Conservation (phyloP, 2,797 vertebrate genomes). For the Urophycis tenuis region DNA sequence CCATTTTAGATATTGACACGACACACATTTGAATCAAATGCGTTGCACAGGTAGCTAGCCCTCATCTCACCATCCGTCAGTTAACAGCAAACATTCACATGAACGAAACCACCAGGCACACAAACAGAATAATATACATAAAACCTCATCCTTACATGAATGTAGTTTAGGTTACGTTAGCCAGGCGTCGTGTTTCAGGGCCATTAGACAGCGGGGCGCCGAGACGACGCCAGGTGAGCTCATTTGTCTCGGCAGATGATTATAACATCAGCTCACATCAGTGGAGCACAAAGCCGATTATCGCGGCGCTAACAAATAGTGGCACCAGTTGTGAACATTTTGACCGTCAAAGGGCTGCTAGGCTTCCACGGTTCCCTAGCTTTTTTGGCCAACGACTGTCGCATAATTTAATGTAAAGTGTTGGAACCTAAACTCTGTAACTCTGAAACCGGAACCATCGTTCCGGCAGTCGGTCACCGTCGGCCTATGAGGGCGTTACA, state of each 20-base stretch:
- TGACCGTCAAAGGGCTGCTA: not conserved
- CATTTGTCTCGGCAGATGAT: not conserved
- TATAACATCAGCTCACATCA: too few species aligned
- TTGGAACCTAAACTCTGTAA: not conserved
- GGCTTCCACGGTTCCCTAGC: not conserved
- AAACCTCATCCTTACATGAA: not conserved
- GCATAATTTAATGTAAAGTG: not conserved
- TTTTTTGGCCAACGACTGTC: not conserved
- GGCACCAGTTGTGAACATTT: too few species aligned
- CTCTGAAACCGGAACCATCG: not conserved
- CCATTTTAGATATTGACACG: too few species aligned
- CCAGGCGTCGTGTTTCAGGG: not conserved
- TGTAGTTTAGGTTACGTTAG: not conserved
- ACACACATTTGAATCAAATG: not conserved
- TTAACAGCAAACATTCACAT: not conserved
- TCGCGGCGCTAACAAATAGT: too few species aligned
- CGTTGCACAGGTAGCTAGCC: not conserved
- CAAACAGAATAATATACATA: not conserved
- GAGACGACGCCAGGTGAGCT: not conserved
- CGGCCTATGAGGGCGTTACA: too few species aligned
- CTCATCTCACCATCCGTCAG: not conserved
- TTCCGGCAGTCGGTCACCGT: too few species aligned
- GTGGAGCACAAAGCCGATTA: too few species aligned
- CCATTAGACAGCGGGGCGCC: not conserved
- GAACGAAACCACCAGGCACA: not conserved